Evolutionary conservation across 2,113 vertebrate species (phyloP).

Genomic region (Ceyx cyanopectus): DNA sequence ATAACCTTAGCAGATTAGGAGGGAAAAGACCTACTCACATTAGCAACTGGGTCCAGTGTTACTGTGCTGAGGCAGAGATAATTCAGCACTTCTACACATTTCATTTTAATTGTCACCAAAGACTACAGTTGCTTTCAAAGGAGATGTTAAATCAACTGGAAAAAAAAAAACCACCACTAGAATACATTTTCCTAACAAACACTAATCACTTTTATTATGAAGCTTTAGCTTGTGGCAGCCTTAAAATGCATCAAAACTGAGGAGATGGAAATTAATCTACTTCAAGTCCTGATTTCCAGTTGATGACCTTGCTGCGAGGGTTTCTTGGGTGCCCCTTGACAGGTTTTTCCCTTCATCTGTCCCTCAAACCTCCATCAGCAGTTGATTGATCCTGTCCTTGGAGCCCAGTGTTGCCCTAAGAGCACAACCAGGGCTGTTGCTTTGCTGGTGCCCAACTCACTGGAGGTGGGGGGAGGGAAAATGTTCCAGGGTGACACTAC

Average conservation of each 20-base stretch:
- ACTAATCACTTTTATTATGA: conserved; percentile 28
- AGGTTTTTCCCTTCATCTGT: not conserved
- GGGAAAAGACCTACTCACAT: not conserved
- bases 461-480: not conserved
- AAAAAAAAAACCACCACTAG: conserved; percentile 53
- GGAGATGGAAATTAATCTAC: not conserved
- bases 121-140: conserved; percentile 48
- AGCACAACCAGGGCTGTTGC: not conserved
- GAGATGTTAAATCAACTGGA: conserved; percentile 57
- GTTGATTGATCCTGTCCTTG: not conserved
- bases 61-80: conserved; percentile 35
- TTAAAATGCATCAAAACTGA: conserved; percentile 25
- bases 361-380: not conserved
- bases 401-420: not conserved
- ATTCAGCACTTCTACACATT: conserved; percentile 53
- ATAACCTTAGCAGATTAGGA: conserved; percentile 65
- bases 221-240: not conserved
- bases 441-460: not conserved
- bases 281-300: not conserved
- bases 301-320: not conserved
- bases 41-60: conserved; percentile 12
- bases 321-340: not conserved
- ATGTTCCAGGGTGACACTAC: not conserved
- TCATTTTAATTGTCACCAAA: conserved; percentile 66
- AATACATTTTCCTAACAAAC: conserved; percentile 27